These are phyloP conservation scores for Lymantria monacha DNA, from an alignment of 2,888 invertebrate genomes.

Conservation along the genomic window DNA sequence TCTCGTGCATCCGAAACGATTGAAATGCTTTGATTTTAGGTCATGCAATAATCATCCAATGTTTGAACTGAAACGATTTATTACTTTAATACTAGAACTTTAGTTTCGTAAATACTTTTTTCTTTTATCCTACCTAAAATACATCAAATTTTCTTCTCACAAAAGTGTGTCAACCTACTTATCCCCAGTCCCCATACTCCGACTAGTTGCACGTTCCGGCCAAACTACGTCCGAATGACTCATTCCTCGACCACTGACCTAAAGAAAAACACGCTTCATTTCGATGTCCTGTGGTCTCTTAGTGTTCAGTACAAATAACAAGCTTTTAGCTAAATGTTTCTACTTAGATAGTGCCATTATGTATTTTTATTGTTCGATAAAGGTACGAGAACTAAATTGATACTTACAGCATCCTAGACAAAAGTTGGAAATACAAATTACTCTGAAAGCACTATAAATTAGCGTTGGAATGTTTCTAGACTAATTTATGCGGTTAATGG, in stretches of 20 bases:
- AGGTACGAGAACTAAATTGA: not conserved
- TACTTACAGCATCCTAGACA: constrained; percentile 1
- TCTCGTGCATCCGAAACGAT: too few relatives aligned
- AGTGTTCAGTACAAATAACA: constrained; percentile 19
- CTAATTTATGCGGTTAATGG: too few relatives aligned
- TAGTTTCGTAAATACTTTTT: too few relatives aligned
- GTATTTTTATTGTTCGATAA: constrained; percentile 2
- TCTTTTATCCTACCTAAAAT: too few relatives aligned
- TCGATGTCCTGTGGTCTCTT: constrained; percentile 15
- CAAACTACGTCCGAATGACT: constrained; percentile 21
- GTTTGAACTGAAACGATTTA: too few relatives aligned
- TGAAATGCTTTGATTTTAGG: too few relatives aligned
- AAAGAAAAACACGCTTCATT: constrained; percentile 22
- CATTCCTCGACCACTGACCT: constrained; percentile 15
- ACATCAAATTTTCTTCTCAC: not conserved
- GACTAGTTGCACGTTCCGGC: constrained; percentile 26
- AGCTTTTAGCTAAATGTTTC: constrained; percentile 32
- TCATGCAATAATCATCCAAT: too few relatives aligned
- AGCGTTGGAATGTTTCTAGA: too few relatives aligned
- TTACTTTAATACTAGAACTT: too few relatives aligned
- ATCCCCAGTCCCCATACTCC: constrained; percentile 3
- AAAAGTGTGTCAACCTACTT: constrained; percentile 28
- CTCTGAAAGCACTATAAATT: not conserved
- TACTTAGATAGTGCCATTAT: constrained; percentile 17
- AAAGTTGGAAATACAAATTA: not conserved